Evolutionary conservation across 2,888 invertebrate genomes (phyloP).

Genomic region (Plagiodera versicolora): DNA sequence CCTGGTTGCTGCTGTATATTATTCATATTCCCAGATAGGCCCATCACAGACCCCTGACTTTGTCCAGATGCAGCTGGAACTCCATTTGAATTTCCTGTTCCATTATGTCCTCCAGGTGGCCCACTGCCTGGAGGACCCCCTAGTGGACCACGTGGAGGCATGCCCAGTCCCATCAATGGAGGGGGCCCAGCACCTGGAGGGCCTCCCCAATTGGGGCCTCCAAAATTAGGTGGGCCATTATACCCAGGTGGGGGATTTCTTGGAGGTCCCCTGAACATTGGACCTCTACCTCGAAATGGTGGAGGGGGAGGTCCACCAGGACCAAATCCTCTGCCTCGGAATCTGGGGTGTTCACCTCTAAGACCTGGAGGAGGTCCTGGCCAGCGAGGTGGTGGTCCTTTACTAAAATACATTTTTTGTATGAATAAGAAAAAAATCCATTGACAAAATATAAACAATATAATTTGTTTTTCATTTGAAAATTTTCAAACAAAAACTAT

Average conservation of each 20-base stretch:
- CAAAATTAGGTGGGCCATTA: constrained; percentile 60
- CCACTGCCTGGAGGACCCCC: too few relatives aligned
- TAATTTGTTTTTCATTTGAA: too few relatives aligned
- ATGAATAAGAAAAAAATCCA: not conserved
- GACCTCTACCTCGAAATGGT: constrained; percentile 56
- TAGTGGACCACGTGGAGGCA: constrained; percentile 50
- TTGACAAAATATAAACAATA: too few relatives aligned
- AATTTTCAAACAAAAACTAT: too few relatives aligned
- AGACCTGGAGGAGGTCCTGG: constrained; percentile 31
- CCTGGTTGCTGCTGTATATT: too few relatives aligned
- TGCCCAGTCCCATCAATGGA: constrained; percentile 57
- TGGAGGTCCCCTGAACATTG: constrained; percentile 58
- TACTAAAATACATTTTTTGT: constrained; percentile 22
- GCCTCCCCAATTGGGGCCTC: constrained; percentile 69
- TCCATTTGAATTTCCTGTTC: too few relatives aligned
- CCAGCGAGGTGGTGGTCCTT: constrained; percentile 28
- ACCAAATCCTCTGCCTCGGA: constrained; percentile 69
- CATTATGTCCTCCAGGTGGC: too few relatives aligned
- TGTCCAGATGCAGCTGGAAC: too few relatives aligned
- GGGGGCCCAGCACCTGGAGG: constrained; percentile 60
- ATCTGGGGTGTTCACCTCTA: constrained; percentile 64
- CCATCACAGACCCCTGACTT: too few relatives aligned
- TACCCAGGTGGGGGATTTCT: constrained; percentile 56
- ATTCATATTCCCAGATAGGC: too few relatives aligned
- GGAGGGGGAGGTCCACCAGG: constrained; percentile 60